Conservation (phyloP, 1,140 invertebrate genomes). For the Tyrophagus putrescentiae region DNA sequence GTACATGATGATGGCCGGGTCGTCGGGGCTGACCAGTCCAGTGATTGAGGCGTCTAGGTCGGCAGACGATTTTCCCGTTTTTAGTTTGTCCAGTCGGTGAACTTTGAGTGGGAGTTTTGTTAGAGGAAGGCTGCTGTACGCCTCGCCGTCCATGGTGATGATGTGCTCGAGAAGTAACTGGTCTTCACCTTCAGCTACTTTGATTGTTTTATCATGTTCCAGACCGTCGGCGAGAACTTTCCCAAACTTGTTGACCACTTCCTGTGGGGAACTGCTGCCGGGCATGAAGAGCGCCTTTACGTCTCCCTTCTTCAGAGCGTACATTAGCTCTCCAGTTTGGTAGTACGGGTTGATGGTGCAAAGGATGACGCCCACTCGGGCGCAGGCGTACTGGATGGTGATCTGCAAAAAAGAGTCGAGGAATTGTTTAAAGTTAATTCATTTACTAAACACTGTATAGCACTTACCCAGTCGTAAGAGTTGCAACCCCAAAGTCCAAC, state of each 20-base stretch:
- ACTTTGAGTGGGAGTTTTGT: not conserved
- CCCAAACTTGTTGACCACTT: constrained; percentile 16
- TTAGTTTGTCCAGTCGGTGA: not conserved
- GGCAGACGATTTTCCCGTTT: not conserved
- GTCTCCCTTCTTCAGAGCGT: constrained; percentile 17
- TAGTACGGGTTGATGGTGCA: constrained; percentile 24
- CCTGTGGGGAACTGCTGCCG: constrained; percentile 17
- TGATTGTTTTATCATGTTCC: too few species aligned
- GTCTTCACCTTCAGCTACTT: too few species aligned
- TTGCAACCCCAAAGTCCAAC: constrained; percentile 23
- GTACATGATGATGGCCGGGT: constrained; percentile 22
- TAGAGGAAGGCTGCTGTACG: not conserved
- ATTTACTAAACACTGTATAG: not conserved
- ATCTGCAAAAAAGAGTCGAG: not conserved
- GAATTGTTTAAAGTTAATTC: not conserved
- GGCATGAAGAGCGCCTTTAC: constrained; percentile 22
- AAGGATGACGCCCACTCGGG: constrained; percentile 20
- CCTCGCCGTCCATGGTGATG: constrained; percentile 12
- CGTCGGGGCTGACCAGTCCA: constrained; percentile 10
- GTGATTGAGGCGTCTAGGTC: constrained; percentile 3
- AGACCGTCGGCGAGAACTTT: constrained; percentile 17
- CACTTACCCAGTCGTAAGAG: constrained; percentile 18
- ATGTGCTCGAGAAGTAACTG: constrained; percentile 12
- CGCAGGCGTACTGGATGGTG: constrained; percentile 21
- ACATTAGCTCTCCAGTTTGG: constrained; percentile 20